phyloP scores from a whole-genome alignment of 2,888 invertebrate species.

The Lepidochitona cinerea region DNA sequence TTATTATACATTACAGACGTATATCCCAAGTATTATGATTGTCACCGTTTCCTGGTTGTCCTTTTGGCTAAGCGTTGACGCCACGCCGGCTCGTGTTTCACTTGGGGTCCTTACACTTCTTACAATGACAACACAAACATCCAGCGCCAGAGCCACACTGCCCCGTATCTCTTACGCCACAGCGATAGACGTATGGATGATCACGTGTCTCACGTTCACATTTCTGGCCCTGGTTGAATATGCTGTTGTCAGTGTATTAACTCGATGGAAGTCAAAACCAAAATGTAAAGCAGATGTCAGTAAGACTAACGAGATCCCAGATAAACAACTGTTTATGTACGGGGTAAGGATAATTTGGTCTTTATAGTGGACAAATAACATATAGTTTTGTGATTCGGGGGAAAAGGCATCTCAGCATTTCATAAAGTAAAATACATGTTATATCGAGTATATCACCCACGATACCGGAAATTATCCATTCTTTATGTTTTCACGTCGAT shows the following conservation, averaged over 20 bases:
- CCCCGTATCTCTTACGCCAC: constrained; percentile 41
- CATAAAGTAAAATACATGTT: neutral
- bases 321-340: neutral
- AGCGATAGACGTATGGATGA: constrained; percentile 42
- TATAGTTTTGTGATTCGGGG: neutral
- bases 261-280: constrained; percentile 18
- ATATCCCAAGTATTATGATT: constrained; percentile 39
- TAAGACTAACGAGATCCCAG: neutral
- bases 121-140: constrained; percentile 43
- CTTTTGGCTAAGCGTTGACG: constrained; percentile 44
- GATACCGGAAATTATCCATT: neutral
- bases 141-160: constrained; percentile 36
- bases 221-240: constrained; percentile 37
- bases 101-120: constrained; percentile 38
- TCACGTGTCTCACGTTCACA: constrained; percentile 35
- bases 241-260: constrained; percentile 37
- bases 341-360: neutral
- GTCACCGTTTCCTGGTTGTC: constrained; percentile 45
- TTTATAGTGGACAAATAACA: neutral
- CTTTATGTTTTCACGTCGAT: neutral
- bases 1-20: constrained; percentile 42
- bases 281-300: neutral
- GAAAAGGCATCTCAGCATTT: neutral
- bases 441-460: neutral
- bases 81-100: constrained; percentile 42